Evolutionary conservation across 2,888 invertebrate species (phyloP).

Genomic region (Eucriotettix oculatus): DNA sequence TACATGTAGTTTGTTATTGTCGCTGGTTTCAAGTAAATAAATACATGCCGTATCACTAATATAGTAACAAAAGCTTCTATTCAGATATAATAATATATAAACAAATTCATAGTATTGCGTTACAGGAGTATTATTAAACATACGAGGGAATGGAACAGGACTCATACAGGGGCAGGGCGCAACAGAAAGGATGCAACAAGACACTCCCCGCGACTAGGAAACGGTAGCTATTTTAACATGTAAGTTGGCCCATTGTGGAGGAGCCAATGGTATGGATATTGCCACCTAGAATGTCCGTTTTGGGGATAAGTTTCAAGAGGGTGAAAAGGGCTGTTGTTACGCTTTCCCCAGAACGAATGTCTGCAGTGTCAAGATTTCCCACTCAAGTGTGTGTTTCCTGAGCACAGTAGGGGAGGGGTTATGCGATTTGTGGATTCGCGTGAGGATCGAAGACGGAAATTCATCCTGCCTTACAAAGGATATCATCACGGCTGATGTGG

Average conservation of each 20-base stretch:
- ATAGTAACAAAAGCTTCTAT: no score
- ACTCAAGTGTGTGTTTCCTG: not conserved
- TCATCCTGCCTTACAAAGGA: no score
- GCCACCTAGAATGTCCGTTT: slow-evolving; percentile 16
- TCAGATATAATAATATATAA: no score
- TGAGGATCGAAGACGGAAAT: no score
- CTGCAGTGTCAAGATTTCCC: not conserved
- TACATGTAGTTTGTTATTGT: no score
- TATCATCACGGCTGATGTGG: no score
- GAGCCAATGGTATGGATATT: slow-evolving; percentile 16
- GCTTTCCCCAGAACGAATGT: slow-evolving; percentile 8
- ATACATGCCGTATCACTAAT: no score
- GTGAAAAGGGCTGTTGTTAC: slow-evolving; percentile 13
- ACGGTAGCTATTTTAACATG: slow-evolving; percentile 9
- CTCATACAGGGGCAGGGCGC: not conserved
- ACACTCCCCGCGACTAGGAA: slow-evolving; percentile 6
- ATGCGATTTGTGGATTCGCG: not conserved
- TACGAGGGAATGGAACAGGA: no score
- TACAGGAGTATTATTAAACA: no score
- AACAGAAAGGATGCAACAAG: not conserved
- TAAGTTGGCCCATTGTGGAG: slow-evolving; percentile 5
- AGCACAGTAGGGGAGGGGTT: not conserved
- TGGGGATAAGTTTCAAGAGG: slow-evolving; percentile 9
- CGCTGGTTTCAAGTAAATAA: no score
- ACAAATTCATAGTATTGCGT: no score